These are phyloP conservation scores for Tinamus major DNA, from an alignment of 2,797 vertebrate genomes.

Conservation along the genomic window DNA sequence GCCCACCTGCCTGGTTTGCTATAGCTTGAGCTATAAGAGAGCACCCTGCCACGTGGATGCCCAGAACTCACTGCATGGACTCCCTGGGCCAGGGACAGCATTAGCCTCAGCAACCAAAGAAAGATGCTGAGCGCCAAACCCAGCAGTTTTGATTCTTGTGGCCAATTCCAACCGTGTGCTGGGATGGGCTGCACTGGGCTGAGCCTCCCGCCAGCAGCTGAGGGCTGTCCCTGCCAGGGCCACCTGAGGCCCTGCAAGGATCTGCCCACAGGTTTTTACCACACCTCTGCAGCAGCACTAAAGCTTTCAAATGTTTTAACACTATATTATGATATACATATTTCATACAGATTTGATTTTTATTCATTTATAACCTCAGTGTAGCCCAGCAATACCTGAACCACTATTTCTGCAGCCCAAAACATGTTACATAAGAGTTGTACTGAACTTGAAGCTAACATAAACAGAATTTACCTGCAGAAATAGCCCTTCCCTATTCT, in stretches of 20 bases:
- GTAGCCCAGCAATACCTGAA: neutral
- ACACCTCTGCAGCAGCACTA: neutral
- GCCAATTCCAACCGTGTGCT: neutral
- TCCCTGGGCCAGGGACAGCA: neutral
- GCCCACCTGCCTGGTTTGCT: neutral
- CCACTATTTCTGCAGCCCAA: neutral
- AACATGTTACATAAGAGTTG: neutral
- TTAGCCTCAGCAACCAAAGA: neutral
- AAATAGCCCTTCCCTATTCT: neutral
- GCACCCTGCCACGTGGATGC: neutral
- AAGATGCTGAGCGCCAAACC: neutral
- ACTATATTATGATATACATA: fast-evolving
- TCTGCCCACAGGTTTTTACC: neutral
- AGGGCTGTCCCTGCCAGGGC: neutral
- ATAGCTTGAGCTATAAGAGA: neutral
- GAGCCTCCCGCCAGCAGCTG: neutral
- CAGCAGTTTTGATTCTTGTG: too few relatives aligned
- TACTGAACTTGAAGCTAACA: neutral
- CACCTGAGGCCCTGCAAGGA: neutral
- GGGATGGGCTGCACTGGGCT: neutral
- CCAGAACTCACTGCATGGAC: neutral
- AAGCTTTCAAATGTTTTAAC: neutral
- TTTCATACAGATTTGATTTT: neutral
- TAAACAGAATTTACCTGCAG: neutral
- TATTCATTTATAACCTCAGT: neutral